Evolutionary conservation across 92 coral and sea anemone species (phyloP), one percentile per base, ranked within the genome.

Genomic region (Actinernus sp.): DNA sequence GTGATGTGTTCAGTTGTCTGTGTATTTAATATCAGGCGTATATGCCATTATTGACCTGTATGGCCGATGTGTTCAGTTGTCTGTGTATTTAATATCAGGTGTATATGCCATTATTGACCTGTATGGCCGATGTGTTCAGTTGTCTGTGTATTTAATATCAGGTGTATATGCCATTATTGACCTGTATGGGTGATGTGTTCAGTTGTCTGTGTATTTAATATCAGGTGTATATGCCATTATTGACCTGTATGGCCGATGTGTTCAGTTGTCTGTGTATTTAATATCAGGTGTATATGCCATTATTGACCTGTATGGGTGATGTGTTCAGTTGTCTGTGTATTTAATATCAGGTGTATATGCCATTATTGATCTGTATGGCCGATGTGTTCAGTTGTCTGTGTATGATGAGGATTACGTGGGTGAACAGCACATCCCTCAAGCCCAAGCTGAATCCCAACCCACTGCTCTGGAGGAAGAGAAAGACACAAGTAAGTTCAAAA

Each of bases 201-300:
- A n/a, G n/a, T n/a, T n/a, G n/a, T n/a, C n/a, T n/a, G n/a, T n/a
- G n/a, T n/a, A n/a, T n/a, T n/a, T n/a, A n/a, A n/a, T 48, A 8
- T 9, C 26, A 93, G 98, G 93, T 28, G 73, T 93, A 36, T 93
- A 86, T 72, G 98, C 94, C 14, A 89, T 92, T 62, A 80, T 93
- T 56, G 97, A 93, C 75, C 59, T 93, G 85, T 93, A 93, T 61
- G 98, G 98, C 39, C 91, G 85, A 79, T 93, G 98, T 71, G 97
- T 90, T 3, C 97, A 93, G 74, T 64, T 93, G 18, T 81, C 98
- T 41, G 77, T 93, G 24, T 73, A 78, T 33, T n/a, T n/a, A n/a
- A n/a, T 48, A 8, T 9, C 26, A 93, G 98, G 93, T 28, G 73
- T 93, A 36, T 93, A 86, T 72, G 98, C 94, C 14, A 89, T 92